phyloP scores from a whole-genome alignment of 2,797 vertebrate genomes.

The Thunnus albacares region DNA sequence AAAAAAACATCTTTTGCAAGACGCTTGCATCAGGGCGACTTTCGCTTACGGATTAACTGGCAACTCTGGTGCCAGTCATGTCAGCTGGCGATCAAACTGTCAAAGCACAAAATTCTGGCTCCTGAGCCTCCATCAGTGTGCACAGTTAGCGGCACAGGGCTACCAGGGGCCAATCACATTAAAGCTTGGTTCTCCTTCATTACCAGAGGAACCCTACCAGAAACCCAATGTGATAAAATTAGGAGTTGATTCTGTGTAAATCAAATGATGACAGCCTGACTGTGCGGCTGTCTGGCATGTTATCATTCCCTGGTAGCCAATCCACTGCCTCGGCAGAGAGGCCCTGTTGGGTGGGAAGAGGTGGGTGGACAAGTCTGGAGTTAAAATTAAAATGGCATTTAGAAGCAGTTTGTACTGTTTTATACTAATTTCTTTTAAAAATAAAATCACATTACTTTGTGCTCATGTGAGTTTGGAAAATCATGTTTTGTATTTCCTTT shows the following conservation, averaged over 20 bases:
- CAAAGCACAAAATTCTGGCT: constrained; percentile 60
- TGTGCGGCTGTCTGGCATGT: constrained; percentile 89
- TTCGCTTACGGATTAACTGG: constrained; percentile 72
- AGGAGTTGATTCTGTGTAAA: constrained; percentile 91
- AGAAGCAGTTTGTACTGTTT: constrained; percentile 8
- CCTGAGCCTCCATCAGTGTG: constrained; percentile 56
- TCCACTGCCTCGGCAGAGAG: constrained; percentile 83
- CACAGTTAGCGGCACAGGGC: constrained; percentile 45
- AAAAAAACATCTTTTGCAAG: constrained; percentile 63
- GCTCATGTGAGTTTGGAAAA: neutral
- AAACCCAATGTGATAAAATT: constrained; percentile 83
- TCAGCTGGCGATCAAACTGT: constrained; percentile 84
- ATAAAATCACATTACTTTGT: neutral
- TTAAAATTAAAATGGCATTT: constrained; percentile 23
- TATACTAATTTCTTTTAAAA: neutral
- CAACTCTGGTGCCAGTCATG: constrained; percentile 78
- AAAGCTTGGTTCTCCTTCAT: constrained; percentile 72
- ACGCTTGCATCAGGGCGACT: constrained; percentile 66
- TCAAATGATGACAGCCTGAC: constrained; percentile 78
- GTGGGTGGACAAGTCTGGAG: constrained; percentile 4
- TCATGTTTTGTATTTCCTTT: no score
- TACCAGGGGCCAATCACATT: constrained; percentile 66
- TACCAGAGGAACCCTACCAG: constrained; percentile 73
- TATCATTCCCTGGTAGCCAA: constrained; percentile 93
- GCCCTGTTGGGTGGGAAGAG: constrained; percentile 19